Evolutionary conservation across 2,888 invertebrate genomes (phyloP), one percentile per base, ranked within the genome.

Genomic region (Onchidella celtica): DNA sequence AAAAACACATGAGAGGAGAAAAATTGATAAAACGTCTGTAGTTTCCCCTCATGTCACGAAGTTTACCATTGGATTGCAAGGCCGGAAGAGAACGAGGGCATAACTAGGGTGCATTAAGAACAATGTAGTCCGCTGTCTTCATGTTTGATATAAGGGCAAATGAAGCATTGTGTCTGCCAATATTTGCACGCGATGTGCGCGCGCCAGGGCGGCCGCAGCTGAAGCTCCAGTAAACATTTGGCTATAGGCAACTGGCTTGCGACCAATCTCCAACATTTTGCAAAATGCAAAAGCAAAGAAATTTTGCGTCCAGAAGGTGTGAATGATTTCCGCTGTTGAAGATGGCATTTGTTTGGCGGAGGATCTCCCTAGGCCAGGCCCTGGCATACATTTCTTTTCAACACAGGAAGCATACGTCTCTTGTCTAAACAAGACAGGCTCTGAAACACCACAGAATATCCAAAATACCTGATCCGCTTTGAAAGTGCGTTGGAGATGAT

Each of bases 231-330:
- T 55, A 11, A 77, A 70, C 72, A 63, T 36, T 63, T 70, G 61
- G 68, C 57, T 40, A 55, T 59, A 65, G 63, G 59, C 47, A 79
- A 79, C 79, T 29, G 72, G 72, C 40, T 40, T 55, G 47, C 36
- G 38, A 63, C 79, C 72, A 79, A 72, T 72, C 59, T 38, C 70
- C 77, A 68, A 66, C 77, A 77, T 77, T 66, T 57, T 68, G 57
- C 77, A 78, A 78, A 78, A 78, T 78, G 78, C 78, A 78, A 78
- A 78, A 70, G 78, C 40, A 78, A 78, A 78, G 78, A 78, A 69
- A 78, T 78, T 78, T 78, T 70, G 61, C 59, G 61, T 70, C 78
- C 59, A 21, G 21, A 69, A 78, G 78, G 78, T 78, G 78, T 61
- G 69, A 78, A 78, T 70, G 78, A 78, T 78, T 78, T 78, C 78